These are phyloP conservation scores for Rhegmatorhina hoffmannsi DNA, from an alignment of 2,113 vertebrate genomes.

Conservation along the genomic window DNA sequence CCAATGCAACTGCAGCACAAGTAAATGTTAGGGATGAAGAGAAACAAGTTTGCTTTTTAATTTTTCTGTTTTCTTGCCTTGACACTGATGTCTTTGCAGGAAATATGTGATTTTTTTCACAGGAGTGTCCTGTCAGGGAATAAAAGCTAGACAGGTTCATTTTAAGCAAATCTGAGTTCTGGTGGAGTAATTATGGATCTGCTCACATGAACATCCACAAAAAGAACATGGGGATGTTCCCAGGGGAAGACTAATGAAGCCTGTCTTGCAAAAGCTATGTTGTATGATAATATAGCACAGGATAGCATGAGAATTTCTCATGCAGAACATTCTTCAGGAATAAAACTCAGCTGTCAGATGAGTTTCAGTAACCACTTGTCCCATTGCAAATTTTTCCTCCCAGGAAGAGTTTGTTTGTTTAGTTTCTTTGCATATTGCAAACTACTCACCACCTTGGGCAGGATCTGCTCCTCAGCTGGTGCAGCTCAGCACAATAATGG, in stretches of 20 bases:
- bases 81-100: not conserved
- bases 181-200: slow-evolving; percentile 23
- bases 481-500: not conserved
- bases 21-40: not conserved
- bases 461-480: slow-evolving; percentile 24
- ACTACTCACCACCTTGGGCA: not conserved
- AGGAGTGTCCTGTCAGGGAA: not conserved
- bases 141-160: not conserved
- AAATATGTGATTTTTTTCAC: not conserved
- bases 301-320: not conserved
- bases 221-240: not conserved
- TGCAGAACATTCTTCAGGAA: not conserved
- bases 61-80: not conserved
- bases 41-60: not conserved
- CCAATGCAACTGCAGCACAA: not conserved
- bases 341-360: not conserved
- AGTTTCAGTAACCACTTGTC: not conserved
- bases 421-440: not conserved
- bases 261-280: slow-evolving; percentile 6
- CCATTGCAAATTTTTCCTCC: not conserved
- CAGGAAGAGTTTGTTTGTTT: not conserved
- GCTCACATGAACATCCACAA: not conserved
- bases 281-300: not conserved
- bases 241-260: not conserved
- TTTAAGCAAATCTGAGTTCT: slow-evolving; percentile 19